These are phyloP conservation scores for Hemibagrus guttatus DNA, from an alignment of 2,797 vertebrate genomes.

Conservation along the genomic window DNA sequence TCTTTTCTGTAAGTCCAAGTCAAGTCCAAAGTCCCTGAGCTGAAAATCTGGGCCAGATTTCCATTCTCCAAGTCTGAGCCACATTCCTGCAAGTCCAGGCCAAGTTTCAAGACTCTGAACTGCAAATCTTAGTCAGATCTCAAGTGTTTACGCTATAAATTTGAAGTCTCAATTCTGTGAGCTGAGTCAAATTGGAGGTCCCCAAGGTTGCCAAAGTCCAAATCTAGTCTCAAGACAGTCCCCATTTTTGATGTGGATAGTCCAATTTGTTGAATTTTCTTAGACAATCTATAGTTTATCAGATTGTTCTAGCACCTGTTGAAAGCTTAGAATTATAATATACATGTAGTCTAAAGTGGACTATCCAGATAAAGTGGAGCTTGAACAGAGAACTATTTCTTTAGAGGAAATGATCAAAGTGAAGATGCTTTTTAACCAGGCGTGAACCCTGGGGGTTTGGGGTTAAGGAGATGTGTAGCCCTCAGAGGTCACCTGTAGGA, in stretches of 20 bases:
- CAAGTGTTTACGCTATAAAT: too few species aligned
- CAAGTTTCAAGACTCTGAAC: not conserved
- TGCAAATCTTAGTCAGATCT: not conserved
- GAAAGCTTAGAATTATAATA: not conserved
- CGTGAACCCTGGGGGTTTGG: not conserved
- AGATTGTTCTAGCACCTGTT: not conserved
- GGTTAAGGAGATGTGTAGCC: slow-evolving; percentile 23
- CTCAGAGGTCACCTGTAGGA: slow-evolving; percentile 23
- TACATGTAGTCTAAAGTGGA: not conserved
- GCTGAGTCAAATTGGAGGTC: not conserved
- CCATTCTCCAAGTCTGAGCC: not conserved
- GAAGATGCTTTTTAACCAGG: not conserved
- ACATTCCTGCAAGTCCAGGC: not conserved
- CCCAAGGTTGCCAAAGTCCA: not conserved
- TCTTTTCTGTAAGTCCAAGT: not conserved
- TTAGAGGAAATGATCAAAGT: not conserved
- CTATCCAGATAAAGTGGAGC: not conserved
- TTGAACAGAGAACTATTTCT: not conserved
- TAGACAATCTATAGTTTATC: not conserved
- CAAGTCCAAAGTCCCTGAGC: not conserved
- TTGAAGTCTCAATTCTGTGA: not conserved
- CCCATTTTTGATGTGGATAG: too few species aligned
- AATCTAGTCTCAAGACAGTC: not conserved
- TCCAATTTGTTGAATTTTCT: not conserved
- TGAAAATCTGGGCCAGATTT: not conserved